These are phyloP conservation scores for Geotrupes spiniger DNA, from an alignment of 2,888 invertebrate species.

Conservation along the genomic window DNA sequence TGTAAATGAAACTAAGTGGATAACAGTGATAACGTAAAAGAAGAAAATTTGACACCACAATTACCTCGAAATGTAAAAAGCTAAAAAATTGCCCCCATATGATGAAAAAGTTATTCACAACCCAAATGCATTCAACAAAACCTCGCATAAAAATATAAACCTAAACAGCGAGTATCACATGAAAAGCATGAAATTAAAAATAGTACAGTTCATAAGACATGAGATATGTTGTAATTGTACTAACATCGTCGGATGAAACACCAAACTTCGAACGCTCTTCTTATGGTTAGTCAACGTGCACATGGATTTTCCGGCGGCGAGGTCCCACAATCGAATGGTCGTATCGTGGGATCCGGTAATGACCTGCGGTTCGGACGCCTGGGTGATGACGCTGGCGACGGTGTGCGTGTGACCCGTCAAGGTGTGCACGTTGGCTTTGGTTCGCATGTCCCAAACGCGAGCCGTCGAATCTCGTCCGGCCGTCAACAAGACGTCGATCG, in stretches of 20 bases:
- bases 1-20: too few relatives aligned
- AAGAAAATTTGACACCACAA: too few relatives aligned
- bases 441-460: slow-evolving; percentile 98
- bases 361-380: slow-evolving; percentile 88
- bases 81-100: too few relatives aligned
- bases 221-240: too few relatives aligned
- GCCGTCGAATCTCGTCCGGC: slow-evolving; percentile 96
- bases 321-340: slow-evolving; percentile 95
- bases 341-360: slow-evolving; percentile 95
- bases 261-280: slow-evolving; percentile 83
- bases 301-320: slow-evolving; percentile 91
- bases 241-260: slow-evolving; percentile 70
- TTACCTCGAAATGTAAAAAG: too few relatives aligned
- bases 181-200: background rate
- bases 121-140: too few relatives aligned
- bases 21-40: too few relatives aligned
- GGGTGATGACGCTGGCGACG: slow-evolving; percentile 90
- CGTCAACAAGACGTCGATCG: slow-evolving; percentile 89
- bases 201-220: too few relatives aligned
- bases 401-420: slow-evolving; percentile 96
- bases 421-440: slow-evolving; percentile 97
- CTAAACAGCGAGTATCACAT: too few relatives aligned
- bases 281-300: slow-evolving; percentile 98
- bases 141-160: too few relatives aligned
- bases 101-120: too few relatives aligned